A percentile compares a stretch with the other conserved stretches of the same genome.
Conservation (phyloP, 1,140 invertebrate genomes). For the Drusus annulatus region DNA sequence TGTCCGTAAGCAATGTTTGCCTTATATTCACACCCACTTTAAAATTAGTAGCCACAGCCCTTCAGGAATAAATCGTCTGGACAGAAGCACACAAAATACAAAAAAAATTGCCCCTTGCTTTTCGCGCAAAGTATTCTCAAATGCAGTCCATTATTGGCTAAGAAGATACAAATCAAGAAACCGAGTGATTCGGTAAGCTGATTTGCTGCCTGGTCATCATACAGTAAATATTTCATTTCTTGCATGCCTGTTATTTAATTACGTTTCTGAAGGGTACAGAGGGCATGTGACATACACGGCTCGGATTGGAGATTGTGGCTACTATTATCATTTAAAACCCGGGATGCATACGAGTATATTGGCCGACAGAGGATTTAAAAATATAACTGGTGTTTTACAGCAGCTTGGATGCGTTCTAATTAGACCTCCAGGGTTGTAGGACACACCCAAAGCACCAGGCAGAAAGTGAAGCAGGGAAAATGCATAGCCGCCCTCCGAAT, state of each 20-base stretch:
- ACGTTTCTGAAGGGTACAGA: conserved; percentile 64
- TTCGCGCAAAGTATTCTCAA: neutral
- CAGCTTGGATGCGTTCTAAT: neutral
- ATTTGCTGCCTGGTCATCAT: conserved; percentile 61
- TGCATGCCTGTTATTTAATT: conserved; percentile 64
- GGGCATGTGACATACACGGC: conserved; percentile 63
- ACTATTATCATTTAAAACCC: conserved; percentile 57
- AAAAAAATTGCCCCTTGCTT: too few relatives aligned
- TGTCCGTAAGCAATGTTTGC: too few relatives aligned
- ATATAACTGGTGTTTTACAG: conserved; percentile 48
- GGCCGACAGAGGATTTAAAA: conserved; percentile 65
- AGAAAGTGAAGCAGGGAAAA: too few relatives aligned
- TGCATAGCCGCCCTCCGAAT: too few relatives aligned
- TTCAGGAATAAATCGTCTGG: too few relatives aligned
- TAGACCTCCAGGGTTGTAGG: too few relatives aligned
- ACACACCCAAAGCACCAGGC: too few relatives aligned
- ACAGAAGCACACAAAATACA: too few relatives aligned
- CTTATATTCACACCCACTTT: too few relatives aligned
- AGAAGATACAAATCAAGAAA: conserved; percentile 10
- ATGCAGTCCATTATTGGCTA: neutral
- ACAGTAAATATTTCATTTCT: conserved; percentile 67
- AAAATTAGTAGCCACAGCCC: too few relatives aligned
- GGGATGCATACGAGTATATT: conserved; percentile 61
- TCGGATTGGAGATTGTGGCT: conserved; percentile 62
- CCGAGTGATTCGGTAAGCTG: neutral